These are phyloP conservation scores for Bufo gargarizans DNA, from an alignment of 2,113 vertebrate species.

Conservation along the genomic window DNA sequence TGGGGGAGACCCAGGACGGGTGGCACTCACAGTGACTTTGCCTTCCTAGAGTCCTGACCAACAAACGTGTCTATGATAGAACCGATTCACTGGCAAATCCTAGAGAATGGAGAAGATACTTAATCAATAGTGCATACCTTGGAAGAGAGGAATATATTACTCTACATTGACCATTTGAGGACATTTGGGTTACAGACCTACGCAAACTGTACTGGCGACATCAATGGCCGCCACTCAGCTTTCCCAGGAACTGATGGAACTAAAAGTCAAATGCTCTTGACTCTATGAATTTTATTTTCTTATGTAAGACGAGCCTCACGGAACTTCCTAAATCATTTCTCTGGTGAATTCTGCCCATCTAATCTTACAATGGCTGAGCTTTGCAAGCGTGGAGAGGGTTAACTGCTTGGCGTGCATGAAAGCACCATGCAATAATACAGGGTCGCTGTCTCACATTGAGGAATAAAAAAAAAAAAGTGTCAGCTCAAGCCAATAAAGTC, in stretches of 20 bases:
- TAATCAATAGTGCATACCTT: too few species aligned
- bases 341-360: background rate
- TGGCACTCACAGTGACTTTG: too few species aligned
- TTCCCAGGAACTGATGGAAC: background rate
- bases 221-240: background rate
- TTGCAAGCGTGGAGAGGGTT: conserved; percentile 27
- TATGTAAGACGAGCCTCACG: background rate
- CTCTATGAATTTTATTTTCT: background rate
- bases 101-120: too few species aligned
- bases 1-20: too few species aligned
- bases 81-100: too few species aligned
- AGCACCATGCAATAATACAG: conserved; percentile 38
- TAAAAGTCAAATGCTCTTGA: background rate
- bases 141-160: too few species aligned
- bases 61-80: too few species aligned
- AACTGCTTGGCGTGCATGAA: conserved; percentile 19
- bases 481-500: conserved; percentile 74
- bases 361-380: background rate
- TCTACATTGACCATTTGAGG: background rate
- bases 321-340: background rate
- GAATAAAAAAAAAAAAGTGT: conserved; percentile 61
- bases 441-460: conserved; percentile 46
- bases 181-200: background rate
- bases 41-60: too few species aligned
- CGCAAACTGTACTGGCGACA: background rate